A percentile compares a stretch with the other conserved stretches of the same genome.
These are phyloP conservation scores for Coelogynopora nodosa DNA, from an alignment of 2,888 invertebrate genomes.

Conservation along the genomic window DNA sequence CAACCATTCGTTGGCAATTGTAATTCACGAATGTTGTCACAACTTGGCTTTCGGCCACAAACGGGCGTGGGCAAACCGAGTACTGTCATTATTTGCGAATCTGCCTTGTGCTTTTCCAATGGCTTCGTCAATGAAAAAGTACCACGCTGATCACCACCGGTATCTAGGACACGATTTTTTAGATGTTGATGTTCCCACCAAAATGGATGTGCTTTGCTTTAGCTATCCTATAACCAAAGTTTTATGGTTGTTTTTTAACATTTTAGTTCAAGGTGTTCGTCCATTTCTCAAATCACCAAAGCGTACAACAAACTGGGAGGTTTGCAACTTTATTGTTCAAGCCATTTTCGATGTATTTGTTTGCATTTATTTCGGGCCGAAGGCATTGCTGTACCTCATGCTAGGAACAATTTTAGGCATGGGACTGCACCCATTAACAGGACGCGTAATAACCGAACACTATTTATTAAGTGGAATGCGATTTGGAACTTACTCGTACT, in stretches of 20 bases:
- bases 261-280: conserved; percentile 57
- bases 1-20: conserved; percentile 60
- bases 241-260: conserved; percentile 58
- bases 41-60: conserved; percentile 60
- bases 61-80: conserved; percentile 54
- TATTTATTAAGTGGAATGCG: conserved; percentile 56
- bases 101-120: conserved; percentile 59
- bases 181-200: conserved; percentile 61
- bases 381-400: conserved; percentile 55
- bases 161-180: conserved; percentile 57
- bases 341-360: conserved; percentile 53
- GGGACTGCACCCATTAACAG: conserved; percentile 59
- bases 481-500: conserved; percentile 60
- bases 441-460: conserved; percentile 61
- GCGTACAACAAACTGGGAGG: conserved; percentile 55
- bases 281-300: conserved; percentile 60
- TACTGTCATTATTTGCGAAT: conserved; percentile 58
- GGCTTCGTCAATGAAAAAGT: conserved; percentile 60
- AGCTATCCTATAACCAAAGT: conserved; percentile 57
- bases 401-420: conserved; percentile 56
- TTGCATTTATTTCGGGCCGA: conserved; percentile 53
- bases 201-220: conserved; percentile 57
- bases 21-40: conserved; percentile 61
- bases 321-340: conserved; percentile 55
- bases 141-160: conserved; percentile 60